phyloP scores from a whole-genome alignment of 2,113 vertebrate species.

The Meleagris gallopavo region DNA sequence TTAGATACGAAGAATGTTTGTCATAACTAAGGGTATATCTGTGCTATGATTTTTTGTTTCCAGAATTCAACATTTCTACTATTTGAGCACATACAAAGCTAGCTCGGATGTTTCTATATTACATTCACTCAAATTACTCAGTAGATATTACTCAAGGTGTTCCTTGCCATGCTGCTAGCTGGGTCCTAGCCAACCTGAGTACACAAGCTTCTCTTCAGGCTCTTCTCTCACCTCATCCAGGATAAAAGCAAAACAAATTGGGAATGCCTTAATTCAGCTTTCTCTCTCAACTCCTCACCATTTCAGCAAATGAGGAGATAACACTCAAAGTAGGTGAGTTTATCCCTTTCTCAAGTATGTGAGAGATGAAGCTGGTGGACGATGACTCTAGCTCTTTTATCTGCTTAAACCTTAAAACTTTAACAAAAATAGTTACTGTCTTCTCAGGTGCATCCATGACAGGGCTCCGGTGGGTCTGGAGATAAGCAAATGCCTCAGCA shows the following conservation, averaged over 20 bases:
- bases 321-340: neutral
- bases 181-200: neutral
- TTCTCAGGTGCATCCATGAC: neutral
- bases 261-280: neutral
- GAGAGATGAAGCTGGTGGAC: neutral
- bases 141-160: neutral
- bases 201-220: neutral
- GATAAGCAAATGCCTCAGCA: neutral
- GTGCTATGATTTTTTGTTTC: neutral
- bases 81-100: neutral
- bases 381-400: neutral
- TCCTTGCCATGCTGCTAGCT: neutral
- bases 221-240: neutral
- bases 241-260: neutral
- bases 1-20: neutral
- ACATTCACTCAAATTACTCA: neutral
- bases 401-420: neutral
- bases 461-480: neutral
- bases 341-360: neutral
- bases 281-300: neutral
- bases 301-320: neutral
- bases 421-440: neutral
- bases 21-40: neutral
- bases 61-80: neutral
- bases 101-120: neutral